Percentiles rank a stretch among this genome's conserved stretches.
Evolutionary conservation across 2,797 vertebrate genomes (phyloP).

Genomic region (Sarcophilus harrisii): DNA sequence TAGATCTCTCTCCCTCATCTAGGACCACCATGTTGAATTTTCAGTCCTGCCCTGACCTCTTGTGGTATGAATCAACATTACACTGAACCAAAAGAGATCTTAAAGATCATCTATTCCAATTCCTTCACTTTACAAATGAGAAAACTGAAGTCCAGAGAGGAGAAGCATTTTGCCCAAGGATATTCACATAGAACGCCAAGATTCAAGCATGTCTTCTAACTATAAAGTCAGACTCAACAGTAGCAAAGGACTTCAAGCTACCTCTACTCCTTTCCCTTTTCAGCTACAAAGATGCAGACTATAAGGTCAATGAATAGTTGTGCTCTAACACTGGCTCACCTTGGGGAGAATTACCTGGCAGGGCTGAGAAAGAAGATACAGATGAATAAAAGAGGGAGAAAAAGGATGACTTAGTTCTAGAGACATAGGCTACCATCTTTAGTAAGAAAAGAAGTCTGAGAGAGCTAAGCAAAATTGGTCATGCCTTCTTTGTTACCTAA

Average conservation of each 20-base stretch:
- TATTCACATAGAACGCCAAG: not conserved
- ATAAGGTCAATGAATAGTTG: not conserved
- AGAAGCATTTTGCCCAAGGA: not conserved
- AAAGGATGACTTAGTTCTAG: not conserved
- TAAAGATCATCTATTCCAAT: not conserved
- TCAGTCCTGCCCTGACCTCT: conserved; percentile 54
- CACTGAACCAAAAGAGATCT: not conserved
- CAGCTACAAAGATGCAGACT: not conserved
- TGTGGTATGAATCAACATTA: not conserved
- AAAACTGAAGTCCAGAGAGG: not conserved
- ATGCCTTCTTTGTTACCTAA: not conserved
- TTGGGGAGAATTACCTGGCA: not conserved
- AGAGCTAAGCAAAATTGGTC: not conserved
- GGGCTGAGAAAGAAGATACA: not conserved
- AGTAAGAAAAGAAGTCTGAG: not conserved
- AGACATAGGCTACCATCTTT: not conserved
- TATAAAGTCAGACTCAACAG: not conserved
- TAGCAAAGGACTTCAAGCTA: not conserved
- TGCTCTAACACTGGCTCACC: no score
- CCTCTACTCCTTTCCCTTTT: not conserved
- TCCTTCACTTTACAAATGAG: not conserved
- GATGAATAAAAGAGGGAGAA: not conserved
- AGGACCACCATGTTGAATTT: not conserved
- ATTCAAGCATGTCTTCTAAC: not conserved
- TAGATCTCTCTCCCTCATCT: not conserved